Evolutionary conservation across 2,888 invertebrate species (phyloP).

Genomic region (Pyralis farinalis): DNA sequence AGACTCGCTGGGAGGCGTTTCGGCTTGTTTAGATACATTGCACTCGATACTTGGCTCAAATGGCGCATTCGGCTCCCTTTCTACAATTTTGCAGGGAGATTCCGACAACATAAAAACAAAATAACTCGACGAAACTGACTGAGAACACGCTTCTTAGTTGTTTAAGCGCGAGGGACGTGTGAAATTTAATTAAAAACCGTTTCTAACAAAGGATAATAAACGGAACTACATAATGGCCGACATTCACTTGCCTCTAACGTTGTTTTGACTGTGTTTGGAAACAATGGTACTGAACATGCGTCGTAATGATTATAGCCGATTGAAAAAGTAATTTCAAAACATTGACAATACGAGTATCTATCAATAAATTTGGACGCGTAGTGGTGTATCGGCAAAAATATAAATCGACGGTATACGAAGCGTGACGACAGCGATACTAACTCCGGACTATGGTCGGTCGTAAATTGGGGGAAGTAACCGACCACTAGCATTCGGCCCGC

Average conservation of each 20-base stretch:
- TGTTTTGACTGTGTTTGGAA: not conserved
- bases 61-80: conserved; percentile 37
- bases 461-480: conserved; percentile 68
- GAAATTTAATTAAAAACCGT: conserved; percentile 15
- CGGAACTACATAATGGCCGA: not conserved
- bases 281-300: not conserved
- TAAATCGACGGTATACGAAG: conserved; percentile 66
- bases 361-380: conserved; percentile 27
- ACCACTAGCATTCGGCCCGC: conserved; percentile 50
- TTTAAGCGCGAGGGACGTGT: conserved; percentile 16
- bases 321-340: conserved; percentile 4
- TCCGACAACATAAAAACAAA: conserved; percentile 34
- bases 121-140: conserved; percentile 29
- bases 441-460: conserved; percentile 54
- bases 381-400: conserved; percentile 49
- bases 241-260: not conserved
- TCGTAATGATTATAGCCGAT: not conserved
- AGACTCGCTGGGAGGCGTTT: conserved; percentile 44
- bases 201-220: conserved; percentile 5
- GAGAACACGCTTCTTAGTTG: conserved; percentile 16
- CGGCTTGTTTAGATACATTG: conserved; percentile 54
- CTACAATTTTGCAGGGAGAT: conserved; percentile 32
- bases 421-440: conserved; percentile 70
- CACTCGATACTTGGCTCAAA: conserved; percentile 47
- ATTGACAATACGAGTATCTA: conserved; percentile 1